Percentiles rank a stretch among this genome's conserved stretches.
phyloP scores from a whole-genome alignment of 2,888 invertebrate genomes.

The Cyclophora punctaria region DNA sequence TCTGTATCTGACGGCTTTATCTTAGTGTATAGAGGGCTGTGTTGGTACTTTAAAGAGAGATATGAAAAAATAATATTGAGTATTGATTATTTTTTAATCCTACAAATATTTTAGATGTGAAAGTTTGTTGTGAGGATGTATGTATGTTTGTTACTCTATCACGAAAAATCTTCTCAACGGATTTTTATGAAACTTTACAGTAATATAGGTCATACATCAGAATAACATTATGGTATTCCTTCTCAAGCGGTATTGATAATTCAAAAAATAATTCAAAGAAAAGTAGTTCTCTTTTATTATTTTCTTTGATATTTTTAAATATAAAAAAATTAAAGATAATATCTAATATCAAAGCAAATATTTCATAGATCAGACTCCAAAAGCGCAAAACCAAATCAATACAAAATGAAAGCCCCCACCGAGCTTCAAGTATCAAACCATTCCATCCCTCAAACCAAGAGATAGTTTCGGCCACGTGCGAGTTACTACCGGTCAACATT shows the following conservation, averaged over 20 bases:
- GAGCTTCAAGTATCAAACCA: conserved; percentile 33
- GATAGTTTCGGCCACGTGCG: conserved; percentile 47
- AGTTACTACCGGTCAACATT: conserved; percentile 43
- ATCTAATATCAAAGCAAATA: background rate
- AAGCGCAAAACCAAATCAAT: background rate
- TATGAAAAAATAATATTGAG: too few species aligned
- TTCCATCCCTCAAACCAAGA: conserved; percentile 17
- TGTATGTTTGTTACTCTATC: too few species aligned
- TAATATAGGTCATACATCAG: too few species aligned
- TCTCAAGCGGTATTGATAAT: too few species aligned
- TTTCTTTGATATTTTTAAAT: background rate
- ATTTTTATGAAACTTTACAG: too few species aligned
- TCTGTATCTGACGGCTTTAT: conserved; percentile 48
- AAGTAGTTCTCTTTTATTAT: too few species aligned
- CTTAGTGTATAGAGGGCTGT: conserved; percentile 17
- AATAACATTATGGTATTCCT: too few species aligned
- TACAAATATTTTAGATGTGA: too few species aligned
- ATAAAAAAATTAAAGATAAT: background rate
- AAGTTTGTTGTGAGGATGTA: too few species aligned
- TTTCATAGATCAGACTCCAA: background rate
- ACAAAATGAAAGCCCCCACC: background rate
- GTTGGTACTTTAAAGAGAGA: conserved; percentile 3
- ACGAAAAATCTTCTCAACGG: too few species aligned
- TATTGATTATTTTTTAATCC: too few species aligned
- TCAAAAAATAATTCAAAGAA: too few species aligned